Conservation (phyloP, 2,113 vertebrate genomes). For the Romanogobio albipinnatus region DNA sequence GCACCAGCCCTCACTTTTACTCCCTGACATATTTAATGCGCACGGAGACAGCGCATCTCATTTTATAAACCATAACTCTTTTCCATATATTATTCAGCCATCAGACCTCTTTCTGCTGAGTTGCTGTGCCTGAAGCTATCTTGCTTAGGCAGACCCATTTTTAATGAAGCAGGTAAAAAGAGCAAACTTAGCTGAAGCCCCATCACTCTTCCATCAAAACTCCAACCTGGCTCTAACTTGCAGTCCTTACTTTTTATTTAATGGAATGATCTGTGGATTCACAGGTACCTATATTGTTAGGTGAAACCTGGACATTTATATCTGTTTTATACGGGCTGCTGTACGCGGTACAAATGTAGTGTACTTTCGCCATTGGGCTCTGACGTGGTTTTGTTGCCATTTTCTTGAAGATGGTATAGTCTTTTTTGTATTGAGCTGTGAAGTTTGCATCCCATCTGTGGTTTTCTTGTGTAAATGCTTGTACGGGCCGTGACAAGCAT, state of each 20-base stretch:
- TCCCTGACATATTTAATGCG: conserved; percentile 27
- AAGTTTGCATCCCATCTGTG: not conserved
- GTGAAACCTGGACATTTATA: not conserved
- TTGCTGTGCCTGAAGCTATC: not conserved
- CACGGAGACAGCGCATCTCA: conserved; percentile 3
- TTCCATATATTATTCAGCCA: conserved; percentile 40
- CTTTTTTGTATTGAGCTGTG: not conserved
- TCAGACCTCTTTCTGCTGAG: conserved; percentile 27
- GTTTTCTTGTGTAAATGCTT: not conserved
- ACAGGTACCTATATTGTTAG: not conserved
- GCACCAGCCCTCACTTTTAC: not conserved
- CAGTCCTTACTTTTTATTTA: not conserved
- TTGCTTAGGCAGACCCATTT: conserved; percentile 20
- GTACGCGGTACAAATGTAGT: not conserved
- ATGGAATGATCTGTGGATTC: not conserved
- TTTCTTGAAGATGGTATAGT: not conserved
- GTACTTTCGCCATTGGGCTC: not conserved
- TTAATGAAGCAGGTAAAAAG: conserved; percentile 32
- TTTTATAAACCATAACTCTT: conserved; percentile 12
- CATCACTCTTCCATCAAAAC: conserved; percentile 4
- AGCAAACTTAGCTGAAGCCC: conserved; percentile 19
- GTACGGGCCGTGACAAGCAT: not conserved
- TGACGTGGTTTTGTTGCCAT: not conserved
- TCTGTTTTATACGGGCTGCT: not conserved
- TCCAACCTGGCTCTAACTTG: not conserved